Percentiles rank a stretch among this genome's conserved stretches.
Evolutionary conservation across 2,888 invertebrate species (phyloP).

Genomic region (Tryphoninae sp.): DNA sequence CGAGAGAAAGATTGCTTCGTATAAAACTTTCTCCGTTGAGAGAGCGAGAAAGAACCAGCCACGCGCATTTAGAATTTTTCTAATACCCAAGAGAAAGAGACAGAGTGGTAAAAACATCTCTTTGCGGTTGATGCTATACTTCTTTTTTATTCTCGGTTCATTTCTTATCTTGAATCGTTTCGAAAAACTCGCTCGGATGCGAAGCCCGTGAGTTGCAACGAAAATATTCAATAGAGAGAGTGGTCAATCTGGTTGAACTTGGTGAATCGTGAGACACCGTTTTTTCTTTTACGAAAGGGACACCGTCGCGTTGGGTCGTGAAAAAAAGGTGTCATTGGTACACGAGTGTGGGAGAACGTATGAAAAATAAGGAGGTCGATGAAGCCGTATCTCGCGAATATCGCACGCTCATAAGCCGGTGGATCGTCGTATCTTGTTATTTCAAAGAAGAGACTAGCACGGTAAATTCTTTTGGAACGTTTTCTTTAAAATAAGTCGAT

Average conservation of each 20-base stretch:
- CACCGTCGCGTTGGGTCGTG: constrained; percentile 33
- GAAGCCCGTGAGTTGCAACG: constrained; percentile 13
- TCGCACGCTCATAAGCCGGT: constrained; percentile 43
- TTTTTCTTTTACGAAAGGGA: constrained; percentile 32
- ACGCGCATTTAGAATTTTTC: constrained; percentile 40
- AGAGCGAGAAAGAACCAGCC: constrained; percentile 23
- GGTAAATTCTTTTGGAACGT: neutral
- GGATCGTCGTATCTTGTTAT: constrained; percentile 21
- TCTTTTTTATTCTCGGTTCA: constrained; percentile 26
- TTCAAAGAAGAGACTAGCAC: neutral
- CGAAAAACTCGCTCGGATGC: constrained; percentile 36
- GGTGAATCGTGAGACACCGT: constrained; percentile 41
- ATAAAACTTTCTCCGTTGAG: constrained; percentile 59
- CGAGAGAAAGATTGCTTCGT: constrained; percentile 42
- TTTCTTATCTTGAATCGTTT: constrained; percentile 20
- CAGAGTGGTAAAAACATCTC: neutral
- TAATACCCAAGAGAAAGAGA: constrained; percentile 16
- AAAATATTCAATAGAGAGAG: constrained; percentile 50
- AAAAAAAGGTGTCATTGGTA: constrained; percentile 12
- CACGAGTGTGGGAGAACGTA: constrained; percentile 17
- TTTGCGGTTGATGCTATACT: constrained; percentile 30
- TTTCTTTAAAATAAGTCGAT: neutral
- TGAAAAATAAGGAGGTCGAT: constrained; percentile 56
- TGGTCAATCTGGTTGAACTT: constrained; percentile 50
- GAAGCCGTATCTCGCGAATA: constrained; percentile 58